A percentile compares a stretch with the other conserved stretches of the same genome.
phyloP scores from a whole-genome alignment of 2,113 vertebrate species.

The Sialia sialis region DNA sequence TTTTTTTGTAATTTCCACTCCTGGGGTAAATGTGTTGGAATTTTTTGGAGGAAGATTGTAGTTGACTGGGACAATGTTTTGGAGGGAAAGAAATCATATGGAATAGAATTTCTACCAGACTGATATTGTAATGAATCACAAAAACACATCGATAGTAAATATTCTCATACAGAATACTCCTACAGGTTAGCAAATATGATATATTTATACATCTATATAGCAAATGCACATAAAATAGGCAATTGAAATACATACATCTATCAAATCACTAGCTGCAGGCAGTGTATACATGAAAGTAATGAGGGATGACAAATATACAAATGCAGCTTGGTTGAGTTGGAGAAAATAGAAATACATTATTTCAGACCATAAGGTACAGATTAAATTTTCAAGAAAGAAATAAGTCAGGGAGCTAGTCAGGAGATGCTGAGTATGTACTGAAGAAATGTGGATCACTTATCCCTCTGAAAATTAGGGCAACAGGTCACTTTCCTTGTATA shows the following conservation, averaged over 20 bases:
- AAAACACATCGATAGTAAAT: not conserved
- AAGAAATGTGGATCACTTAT: not conserved
- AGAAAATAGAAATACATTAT: not conserved
- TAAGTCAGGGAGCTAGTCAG: not conserved
- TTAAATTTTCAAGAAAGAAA: not conserved
- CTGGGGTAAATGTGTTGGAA: not conserved
- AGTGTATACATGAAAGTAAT: not conserved
- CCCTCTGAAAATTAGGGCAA: not conserved
- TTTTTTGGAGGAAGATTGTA: not conserved
- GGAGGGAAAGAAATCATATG: not conserved
- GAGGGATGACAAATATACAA: not conserved
- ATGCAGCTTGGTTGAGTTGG: not conserved
- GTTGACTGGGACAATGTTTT: not conserved
- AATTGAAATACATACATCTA: not conserved
- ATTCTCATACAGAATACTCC: not conserved
- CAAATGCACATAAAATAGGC: not conserved
- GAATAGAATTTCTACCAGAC: not conserved
- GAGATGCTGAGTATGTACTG: not conserved
- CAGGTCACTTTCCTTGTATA: not conserved
- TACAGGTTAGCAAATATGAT: not conserved
- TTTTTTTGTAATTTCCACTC: not conserved
- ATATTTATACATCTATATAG: not conserved
- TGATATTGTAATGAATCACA: not conserved
- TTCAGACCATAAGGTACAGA: not conserved
- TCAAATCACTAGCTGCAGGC: not conserved